Evolutionary conservation across 2,113 vertebrate genomes (phyloP).

Genomic region (Mohoua ochrocephala): DNA sequence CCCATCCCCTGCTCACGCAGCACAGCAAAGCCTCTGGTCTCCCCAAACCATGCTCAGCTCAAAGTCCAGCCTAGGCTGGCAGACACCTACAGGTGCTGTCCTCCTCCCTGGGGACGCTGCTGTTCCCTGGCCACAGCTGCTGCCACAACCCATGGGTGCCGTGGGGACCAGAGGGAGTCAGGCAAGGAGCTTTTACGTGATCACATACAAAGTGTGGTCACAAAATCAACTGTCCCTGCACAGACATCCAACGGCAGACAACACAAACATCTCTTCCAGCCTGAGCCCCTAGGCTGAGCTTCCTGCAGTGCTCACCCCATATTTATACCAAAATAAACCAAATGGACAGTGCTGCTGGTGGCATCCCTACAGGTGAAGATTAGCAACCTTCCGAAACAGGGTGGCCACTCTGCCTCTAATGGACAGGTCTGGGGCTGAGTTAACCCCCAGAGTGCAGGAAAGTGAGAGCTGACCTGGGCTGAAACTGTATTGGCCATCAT

Average conservation of each 20-base stretch:
- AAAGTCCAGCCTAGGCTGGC: neutral
- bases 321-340: neutral
- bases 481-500: accelerated
- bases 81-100: neutral
- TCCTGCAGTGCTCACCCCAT: neutral
- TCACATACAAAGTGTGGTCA: neutral
- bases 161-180: neutral
- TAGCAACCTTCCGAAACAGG: neutral
- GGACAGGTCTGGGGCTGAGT: neutral
- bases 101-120: neutral
- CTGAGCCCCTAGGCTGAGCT: neutral
- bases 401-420: neutral
- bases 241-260: neutral
- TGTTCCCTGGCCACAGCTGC: neutral
- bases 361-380: neutral
- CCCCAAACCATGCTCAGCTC: neutral
- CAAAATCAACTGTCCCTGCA: neutral
- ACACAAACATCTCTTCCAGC: neutral
- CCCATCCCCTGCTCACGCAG: neutral
- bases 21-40: neutral
- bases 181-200: neutral
- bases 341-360: neutral
- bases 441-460: neutral
- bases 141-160: accelerated
- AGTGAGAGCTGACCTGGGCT: neutral